These are phyloP conservation scores for Turnix velox DNA, from an alignment of 2,113 vertebrate species.

Conservation along the genomic window DNA sequence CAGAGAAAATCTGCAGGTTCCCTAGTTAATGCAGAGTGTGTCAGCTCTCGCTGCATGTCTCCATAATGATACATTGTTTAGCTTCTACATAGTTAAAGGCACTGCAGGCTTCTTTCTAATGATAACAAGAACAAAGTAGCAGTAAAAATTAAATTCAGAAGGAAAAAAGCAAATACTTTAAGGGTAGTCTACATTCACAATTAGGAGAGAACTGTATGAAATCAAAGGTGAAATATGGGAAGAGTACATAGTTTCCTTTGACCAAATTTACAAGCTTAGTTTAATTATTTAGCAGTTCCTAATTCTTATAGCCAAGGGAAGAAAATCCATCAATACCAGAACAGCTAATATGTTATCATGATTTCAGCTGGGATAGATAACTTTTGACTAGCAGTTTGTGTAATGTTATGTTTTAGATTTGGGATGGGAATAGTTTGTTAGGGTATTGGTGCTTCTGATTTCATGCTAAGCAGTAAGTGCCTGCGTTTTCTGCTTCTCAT, in stretches of 20 bases:
- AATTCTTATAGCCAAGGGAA: neutral
- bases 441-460: neutral
- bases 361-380: neutral
- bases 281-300: neutral
- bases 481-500: neutral
- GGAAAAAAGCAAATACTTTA: neutral
- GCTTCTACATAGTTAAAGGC: neutral
- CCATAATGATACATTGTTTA: rapidly evolving
- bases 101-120: neutral
- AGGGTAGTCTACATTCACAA: neutral
- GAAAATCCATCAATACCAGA: neutral
- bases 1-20: neutral
- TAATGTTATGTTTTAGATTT: neutral
- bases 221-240: neutral
- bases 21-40: neutral
- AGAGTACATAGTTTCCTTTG: neutral
- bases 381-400: neutral
- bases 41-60: neutral
- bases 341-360: neutral
- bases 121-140: neutral
- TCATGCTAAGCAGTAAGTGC: neutral
- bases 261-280: neutral
- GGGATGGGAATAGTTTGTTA: neutral
- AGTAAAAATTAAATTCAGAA: neutral
- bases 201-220: neutral